These are phyloP conservation scores for Actinemys pallida DNA, from an alignment of 2,113 vertebrate genomes.

Conservation along the genomic window DNA sequence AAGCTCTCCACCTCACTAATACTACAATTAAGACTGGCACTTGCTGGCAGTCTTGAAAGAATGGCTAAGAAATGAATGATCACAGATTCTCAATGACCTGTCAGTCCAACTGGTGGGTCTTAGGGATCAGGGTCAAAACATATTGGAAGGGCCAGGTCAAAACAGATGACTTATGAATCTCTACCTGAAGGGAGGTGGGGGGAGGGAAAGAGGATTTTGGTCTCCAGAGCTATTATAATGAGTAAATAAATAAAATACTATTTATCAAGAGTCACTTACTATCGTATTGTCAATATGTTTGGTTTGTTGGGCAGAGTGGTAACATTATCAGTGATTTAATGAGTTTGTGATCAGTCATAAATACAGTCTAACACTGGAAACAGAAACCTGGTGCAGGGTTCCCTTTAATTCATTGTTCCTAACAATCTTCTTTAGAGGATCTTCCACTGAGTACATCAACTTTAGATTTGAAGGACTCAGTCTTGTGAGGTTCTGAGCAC, in stretches of 20 bases:
- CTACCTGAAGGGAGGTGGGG: neutral
- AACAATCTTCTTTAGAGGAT: neutral
- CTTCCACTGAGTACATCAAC: neutral
- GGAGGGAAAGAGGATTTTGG: neutral
- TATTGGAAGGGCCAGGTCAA: neutral
- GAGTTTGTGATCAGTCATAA: too few species aligned
- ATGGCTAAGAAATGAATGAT: neutral
- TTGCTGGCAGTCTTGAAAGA: neutral
- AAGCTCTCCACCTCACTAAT: neutral
- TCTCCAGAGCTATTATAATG: neutral
- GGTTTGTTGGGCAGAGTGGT: neutral
- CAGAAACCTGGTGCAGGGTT: neutral
- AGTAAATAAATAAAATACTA: neutral
- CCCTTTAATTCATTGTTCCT: neutral
- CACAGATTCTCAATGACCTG: neutral
- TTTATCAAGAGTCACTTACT: neutral
- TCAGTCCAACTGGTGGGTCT: slow-evolving; percentile 12
- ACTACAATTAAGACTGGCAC: neutral
- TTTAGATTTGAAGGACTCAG: neutral
- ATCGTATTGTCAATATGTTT: neutral
- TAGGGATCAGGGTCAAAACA: neutral
- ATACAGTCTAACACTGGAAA: neutral
- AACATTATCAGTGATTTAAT: neutral
- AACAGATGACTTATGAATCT: neutral
- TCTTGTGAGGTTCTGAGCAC: accelerated